A percentile compares a stretch with the other conserved stretches of the same genome.
Evolutionary conservation across 2,888 invertebrate species (phyloP).

Genomic region (Tinea semifulvella): DNA sequence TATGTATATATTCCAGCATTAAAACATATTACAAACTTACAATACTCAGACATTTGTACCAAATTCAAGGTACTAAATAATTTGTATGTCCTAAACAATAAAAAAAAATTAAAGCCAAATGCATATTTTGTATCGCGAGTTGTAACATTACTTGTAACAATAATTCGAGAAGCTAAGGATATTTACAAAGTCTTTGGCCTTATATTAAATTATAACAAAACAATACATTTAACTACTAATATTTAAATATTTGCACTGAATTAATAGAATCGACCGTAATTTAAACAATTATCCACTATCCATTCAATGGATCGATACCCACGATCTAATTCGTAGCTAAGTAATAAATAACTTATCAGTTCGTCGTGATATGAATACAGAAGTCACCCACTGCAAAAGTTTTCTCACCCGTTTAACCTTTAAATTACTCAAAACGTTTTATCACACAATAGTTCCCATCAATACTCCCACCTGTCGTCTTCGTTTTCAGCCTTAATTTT

Average conservation of each 20-base stretch:
- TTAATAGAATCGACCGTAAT: constrained; percentile 20
- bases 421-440: constrained; percentile 22
- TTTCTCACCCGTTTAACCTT: constrained; percentile 31
- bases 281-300: constrained; percentile 16
- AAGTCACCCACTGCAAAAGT: constrained; percentile 22
- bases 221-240: constrained; percentile 31
- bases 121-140: constrained; percentile 59
- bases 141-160: constrained; percentile 31
- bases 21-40: constrained; percentile 30
- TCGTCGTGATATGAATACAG: constrained; percentile 23
- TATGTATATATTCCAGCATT: constrained; percentile 16
- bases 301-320: constrained; percentile 22
- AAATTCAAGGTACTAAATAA: constrained; percentile 38
- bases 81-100: constrained; percentile 27
- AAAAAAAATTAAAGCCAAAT: constrained; percentile 60
- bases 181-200: constrained; percentile 65
- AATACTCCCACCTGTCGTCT: constrained; percentile 72
- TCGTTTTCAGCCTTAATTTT: constrained; percentile 68
- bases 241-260: constrained; percentile 35
- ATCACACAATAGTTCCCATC: constrained; percentile 16
- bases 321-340: constrained; percentile 13
- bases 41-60: constrained; percentile 58
- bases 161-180: constrained; percentile 29
- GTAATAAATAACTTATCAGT: constrained; percentile 22
- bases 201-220: constrained; percentile 44